Evolutionary conservation across 2,113 vertebrate species (phyloP), one percentile per base, ranked within the genome.

Genomic region (Varanus salvator): DNA sequence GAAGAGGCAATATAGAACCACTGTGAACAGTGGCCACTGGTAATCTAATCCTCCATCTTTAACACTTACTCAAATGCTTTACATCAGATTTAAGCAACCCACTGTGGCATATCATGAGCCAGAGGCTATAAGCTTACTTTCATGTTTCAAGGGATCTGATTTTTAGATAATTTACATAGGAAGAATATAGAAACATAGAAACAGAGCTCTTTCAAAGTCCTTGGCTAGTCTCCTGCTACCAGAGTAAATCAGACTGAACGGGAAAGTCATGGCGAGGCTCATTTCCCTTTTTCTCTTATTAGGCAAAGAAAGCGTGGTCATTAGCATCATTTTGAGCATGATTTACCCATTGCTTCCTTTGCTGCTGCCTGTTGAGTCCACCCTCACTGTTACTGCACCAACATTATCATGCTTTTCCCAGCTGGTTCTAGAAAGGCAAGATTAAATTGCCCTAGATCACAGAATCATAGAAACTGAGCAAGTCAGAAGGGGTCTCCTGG

Each of bases 141-240:
- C 25, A 76, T 19, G 52, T 75, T 75, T 75, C 0, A 15, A 74
- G 54, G 25, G 54, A 44, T 11, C 14, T 38, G 21, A 76, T 86
- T 86, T 86, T 77, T 38, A 76, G 27, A 86, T 86, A 48, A 60
- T 86, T 86, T 75, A 52, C 23, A 15, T 27, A 76, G 25, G 27
- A 1, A 1, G 44, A 57, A 12, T 86, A 54, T 52, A 44, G 38
- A 44, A 44, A 44, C 38, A 44, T 44, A 44, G 38, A 44, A 44
- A 44, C 38, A 91, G 88, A 94, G 92, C 93, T 88, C 66, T 91
- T 95, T 85, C 34, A 21, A 91, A 94, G 66, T 92, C 48, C 15
- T 85, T 85, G 82, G 48, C 82, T 85, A 14, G 8, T 27, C 50
- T 78, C 29, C 14, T 78, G 44, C 82, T 54, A 54, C 74, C 29